These are phyloP conservation scores for Cephalopachus bancanus DNA, from an alignment of 2,797 vertebrate genomes.

Conservation along the genomic window DNA sequence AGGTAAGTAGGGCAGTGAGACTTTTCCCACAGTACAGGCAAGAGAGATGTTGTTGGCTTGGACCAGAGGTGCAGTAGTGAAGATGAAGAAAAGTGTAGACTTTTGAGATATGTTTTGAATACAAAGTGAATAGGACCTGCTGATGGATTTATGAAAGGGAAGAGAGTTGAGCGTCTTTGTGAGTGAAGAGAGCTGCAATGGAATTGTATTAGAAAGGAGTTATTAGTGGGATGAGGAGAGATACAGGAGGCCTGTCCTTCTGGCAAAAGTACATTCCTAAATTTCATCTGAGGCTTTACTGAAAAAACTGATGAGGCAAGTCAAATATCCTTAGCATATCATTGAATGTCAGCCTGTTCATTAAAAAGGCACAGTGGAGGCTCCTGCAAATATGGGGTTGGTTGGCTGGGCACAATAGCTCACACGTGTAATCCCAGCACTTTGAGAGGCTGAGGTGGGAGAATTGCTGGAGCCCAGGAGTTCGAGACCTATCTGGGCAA, in stretches of 20 bases:
- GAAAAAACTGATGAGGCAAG: conserved; percentile 45
- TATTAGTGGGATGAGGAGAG: conserved; percentile 27
- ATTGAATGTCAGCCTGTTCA: background rate
- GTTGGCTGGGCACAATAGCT: too few relatives aligned
- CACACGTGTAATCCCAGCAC: too few relatives aligned
- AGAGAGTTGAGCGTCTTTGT: background rate
- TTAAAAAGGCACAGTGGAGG: conserved; percentile 5
- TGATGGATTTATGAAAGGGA: background rate
- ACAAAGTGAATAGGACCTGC: background rate
- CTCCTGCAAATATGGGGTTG: background rate
- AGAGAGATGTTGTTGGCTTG: background rate
- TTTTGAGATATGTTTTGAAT: conserved; percentile 1
- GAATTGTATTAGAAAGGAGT: conserved; percentile 4
- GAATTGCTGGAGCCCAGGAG: too few relatives aligned
- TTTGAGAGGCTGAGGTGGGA: too few relatives aligned
- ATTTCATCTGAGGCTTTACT: background rate
- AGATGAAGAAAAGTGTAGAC: background rate
- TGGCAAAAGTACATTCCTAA: background rate
- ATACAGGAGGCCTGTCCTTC: background rate
- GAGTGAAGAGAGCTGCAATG: background rate
- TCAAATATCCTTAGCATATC: background rate
- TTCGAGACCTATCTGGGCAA: too few relatives aligned
- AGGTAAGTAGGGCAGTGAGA: background rate
- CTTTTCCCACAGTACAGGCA: background rate
- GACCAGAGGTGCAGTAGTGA: background rate